Evolutionary conservation across 2,797 vertebrate genomes (phyloP).

Genomic region (Pelobates cultripes): DNA sequence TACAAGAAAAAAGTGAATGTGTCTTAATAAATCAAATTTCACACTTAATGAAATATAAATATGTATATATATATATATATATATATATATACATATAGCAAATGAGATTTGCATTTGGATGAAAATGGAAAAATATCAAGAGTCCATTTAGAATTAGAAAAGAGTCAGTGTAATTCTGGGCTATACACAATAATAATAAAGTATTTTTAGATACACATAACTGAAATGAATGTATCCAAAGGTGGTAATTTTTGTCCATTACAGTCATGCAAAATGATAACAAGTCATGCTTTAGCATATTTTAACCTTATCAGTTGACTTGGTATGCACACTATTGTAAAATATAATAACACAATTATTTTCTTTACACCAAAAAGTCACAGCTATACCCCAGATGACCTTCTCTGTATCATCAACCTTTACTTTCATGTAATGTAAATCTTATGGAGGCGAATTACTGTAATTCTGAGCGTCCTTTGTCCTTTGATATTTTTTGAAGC

Average conservation of each 20-base stretch:
- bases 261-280: background rate
- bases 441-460: slow-evolving; percentile 4
- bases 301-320: background rate
- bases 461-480: background rate
- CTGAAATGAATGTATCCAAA: background rate
- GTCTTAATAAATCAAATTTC: too few species aligned
- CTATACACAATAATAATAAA: background rate
- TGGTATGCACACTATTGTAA: slow-evolving; percentile 1
- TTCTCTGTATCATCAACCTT: background rate
- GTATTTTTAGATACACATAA: background rate
- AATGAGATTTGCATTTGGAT: background rate
- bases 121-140: background rate
- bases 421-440: background rate
- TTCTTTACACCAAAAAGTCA: slow-evolving; percentile 12
- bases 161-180: background rate
- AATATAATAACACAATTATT: slow-evolving; percentile 23
- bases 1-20: too few species aligned
- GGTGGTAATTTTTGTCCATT: background rate
- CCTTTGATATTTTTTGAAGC: slow-evolving; percentile 6
- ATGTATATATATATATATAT: background rate
- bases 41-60: too few species aligned
- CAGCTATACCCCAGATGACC: background rate
- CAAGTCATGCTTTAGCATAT: background rate
- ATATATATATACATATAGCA: background rate
- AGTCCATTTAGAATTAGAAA: background rate